Evolutionary conservation across 2,888 invertebrate genomes (phyloP).

Genomic region (Phalangium opilio): DNA sequence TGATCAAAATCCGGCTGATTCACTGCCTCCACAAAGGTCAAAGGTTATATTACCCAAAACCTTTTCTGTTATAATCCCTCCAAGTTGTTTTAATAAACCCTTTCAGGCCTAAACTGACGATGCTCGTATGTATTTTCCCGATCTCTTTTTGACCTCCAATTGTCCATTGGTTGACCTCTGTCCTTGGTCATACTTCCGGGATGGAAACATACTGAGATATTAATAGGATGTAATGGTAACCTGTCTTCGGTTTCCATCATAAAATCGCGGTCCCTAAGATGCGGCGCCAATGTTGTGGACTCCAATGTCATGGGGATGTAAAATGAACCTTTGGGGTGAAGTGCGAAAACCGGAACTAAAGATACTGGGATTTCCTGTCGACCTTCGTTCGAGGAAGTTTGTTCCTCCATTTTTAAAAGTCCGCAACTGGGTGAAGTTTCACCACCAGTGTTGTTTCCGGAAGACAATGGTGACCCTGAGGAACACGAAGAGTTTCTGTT

Average conservation of each 20-base stretch:
- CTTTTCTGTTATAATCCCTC: no score
- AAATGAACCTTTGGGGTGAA: slow-evolving; percentile 73
- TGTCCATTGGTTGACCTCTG: no score
- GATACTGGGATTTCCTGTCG: slow-evolving; percentile 24
- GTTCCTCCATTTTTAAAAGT: not conserved
- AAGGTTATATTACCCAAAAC: no score
- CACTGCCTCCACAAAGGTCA: no score
- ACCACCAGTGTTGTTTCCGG: slow-evolving; percentile 15
- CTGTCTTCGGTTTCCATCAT: slow-evolving; percentile 27
- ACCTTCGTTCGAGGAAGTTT: slow-evolving; percentile 6
- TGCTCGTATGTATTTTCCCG: no score
- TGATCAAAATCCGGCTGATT: no score
- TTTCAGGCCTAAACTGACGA: no score
- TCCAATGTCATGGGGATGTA: slow-evolving; percentile 75
- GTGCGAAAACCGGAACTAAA: slow-evolving; percentile 70
- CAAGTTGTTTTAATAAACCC: no score
- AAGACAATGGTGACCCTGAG: not conserved
- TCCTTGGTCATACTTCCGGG: not conserved
- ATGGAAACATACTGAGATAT: slow-evolving; percentile 51
- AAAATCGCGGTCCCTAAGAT: slow-evolving; percentile 28
- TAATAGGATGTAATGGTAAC: slow-evolving; percentile 58
- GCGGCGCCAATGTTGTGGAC: slow-evolving; percentile 47
- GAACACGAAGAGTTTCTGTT: not conserved
- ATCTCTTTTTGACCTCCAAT: no score
- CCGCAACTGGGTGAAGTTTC: slow-evolving; percentile 10